phyloP scores from a whole-genome alignment of 2,888 invertebrate genomes.

The Phoronis australis region DNA sequence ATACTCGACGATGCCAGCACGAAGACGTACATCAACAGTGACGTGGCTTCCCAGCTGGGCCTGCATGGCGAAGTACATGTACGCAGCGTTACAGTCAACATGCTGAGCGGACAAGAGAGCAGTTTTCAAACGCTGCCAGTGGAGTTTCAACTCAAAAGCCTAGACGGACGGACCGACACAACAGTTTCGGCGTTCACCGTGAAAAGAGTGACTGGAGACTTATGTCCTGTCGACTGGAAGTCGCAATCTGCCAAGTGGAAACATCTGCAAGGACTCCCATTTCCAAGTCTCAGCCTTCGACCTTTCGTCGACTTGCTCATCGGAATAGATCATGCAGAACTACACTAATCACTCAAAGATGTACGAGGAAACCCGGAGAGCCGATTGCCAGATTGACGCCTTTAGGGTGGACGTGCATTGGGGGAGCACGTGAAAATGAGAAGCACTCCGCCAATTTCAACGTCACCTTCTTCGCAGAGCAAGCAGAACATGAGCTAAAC shows the following conservation, averaged over 20 bases:
- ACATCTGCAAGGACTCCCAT: slow-evolving; percentile 1
- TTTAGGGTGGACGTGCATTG: slow-evolving; percentile 6
- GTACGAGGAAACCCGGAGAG: slow-evolving; percentile 11
- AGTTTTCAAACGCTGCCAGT: slow-evolving; percentile 1
- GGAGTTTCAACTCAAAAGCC: background rate
- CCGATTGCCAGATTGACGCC: slow-evolving; percentile 10
- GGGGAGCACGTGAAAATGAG: background rate
- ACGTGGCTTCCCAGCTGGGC: slow-evolving; percentile 1
- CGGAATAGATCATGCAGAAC: slow-evolving; percentile 7
- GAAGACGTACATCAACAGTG: slow-evolving; percentile 3
- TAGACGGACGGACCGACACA: background rate
- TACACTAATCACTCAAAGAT: slow-evolving; percentile 3
- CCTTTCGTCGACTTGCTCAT: slow-evolving; percentile 6
- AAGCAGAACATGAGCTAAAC: background rate
- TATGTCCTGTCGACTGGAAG: slow-evolving; percentile 4
- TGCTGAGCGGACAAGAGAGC: background rate
- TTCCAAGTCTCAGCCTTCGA: background rate
- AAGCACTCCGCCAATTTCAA: background rate
- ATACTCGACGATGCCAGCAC: slow-evolving; percentile 6
- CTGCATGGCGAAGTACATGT: background rate
- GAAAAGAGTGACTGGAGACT: slow-evolving; percentile 1
- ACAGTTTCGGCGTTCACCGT: slow-evolving; percentile 1
- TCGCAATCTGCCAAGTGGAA: background rate
- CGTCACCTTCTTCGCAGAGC: background rate
- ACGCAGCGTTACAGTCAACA: background rate